Percentiles rank a stretch among this genome's conserved stretches.
phyloP scores from a whole-genome alignment of 37 sponge, comb jelly and placozoan species.

The Spongilla lacustris region DNA sequence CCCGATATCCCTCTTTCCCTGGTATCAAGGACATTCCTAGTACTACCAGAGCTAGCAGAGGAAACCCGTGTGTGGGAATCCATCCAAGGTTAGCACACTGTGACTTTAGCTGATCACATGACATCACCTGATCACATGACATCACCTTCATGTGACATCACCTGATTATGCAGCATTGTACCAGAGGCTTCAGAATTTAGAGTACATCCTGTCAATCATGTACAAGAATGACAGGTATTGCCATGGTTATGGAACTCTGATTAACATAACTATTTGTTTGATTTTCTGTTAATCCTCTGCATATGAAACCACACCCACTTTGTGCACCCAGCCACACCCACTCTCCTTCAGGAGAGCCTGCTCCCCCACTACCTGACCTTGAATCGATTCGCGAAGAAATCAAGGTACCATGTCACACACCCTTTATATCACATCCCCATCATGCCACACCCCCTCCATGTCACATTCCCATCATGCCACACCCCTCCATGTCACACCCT shows the following conservation, averaged over 20 bases:
- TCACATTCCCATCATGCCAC: not conserved
- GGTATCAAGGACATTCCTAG: constrained; percentile 92
- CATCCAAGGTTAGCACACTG: constrained; percentile 16
- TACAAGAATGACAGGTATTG: too few relatives aligned
- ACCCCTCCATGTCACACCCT: not conserved
- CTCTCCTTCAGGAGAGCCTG: not conserved
- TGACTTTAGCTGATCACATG: not conserved
- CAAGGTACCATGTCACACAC: constrained; percentile 32
- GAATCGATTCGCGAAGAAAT: constrained; percentile 51
- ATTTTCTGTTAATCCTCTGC: too few relatives aligned
- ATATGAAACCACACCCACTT: not conserved
- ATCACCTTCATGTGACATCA: not conserved
- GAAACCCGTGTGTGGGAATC: constrained; percentile 78
- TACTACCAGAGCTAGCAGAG: constrained; percentile 80
- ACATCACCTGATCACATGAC: not conserved
- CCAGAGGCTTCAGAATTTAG: constrained; percentile 68
- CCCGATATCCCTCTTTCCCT: not conserved
- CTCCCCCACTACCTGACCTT: constrained; percentile 29
- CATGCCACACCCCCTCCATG: not conserved
- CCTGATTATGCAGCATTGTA: constrained; percentile 82
- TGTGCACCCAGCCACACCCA: not conserved
- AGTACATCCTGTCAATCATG: too few relatives aligned
- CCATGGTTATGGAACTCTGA: too few relatives aligned
- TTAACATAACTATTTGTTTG: too few relatives aligned
- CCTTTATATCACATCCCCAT: not conserved